Percentiles rank a stretch among this genome's conserved stretches.
Conservation (phyloP, 1,140 invertebrate species). For the Babylonia areolata region DNA sequence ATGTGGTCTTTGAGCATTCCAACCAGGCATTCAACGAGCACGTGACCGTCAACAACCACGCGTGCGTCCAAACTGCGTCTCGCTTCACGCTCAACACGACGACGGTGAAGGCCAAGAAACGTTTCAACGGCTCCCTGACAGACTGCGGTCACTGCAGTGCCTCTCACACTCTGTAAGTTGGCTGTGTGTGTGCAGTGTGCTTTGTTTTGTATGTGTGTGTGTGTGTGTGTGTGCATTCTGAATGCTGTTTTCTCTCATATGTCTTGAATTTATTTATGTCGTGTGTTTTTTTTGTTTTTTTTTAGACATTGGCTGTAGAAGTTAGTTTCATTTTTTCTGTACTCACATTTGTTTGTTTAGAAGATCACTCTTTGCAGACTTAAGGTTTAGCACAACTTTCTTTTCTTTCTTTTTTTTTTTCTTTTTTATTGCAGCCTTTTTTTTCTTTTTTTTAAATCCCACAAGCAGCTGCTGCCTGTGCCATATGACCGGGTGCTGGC, state of each 20-base stretch:
- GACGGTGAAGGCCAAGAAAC: slow-evolving; percentile 26
- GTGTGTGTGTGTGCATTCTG: neutral
- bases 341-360: too few species aligned
- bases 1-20: slow-evolving; percentile 24
- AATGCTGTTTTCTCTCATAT: neutral
- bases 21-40: neutral
- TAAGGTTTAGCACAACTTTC: too few species aligned
- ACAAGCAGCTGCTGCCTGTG: too few species aligned
- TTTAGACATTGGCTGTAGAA: too few species aligned
- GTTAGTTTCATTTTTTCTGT: too few species aligned
- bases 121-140: slow-evolving; percentile 14
- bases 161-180: slow-evolving; percentile 31
- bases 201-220: neutral
- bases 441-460: too few species aligned
- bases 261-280: too few species aligned
- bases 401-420: too few species aligned
- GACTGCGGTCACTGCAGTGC: slow-evolving; percentile 38
- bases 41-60: slow-evolving; percentile 15
- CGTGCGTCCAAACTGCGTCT: slow-evolving; percentile 34
- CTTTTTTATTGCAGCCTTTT: too few species aligned
- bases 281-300: too few species aligned
- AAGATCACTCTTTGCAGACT: too few species aligned
- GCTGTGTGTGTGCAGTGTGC: neutral
- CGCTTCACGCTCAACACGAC: slow-evolving; percentile 41
- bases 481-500: too few species aligned